phyloP scores from a whole-genome alignment of 2,888 invertebrate genomes.

The Orchestes rusci region DNA sequence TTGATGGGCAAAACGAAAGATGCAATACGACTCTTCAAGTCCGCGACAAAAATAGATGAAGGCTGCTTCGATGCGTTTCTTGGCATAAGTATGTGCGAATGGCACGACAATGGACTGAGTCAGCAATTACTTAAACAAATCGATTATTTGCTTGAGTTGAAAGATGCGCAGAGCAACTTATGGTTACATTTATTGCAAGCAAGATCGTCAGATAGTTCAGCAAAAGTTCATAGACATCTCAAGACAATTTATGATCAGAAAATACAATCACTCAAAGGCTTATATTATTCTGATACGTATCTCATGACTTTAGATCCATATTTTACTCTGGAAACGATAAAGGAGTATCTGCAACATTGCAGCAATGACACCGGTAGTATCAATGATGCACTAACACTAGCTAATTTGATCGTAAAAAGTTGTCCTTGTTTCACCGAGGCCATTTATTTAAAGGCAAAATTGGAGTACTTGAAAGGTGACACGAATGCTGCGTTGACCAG shows the following conservation, averaged over 20 bases:
- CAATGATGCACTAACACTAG: conserved; percentile 38
- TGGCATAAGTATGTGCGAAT: conserved; percentile 78
- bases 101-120: conserved; percentile 61
- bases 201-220: conserved; percentile 51
- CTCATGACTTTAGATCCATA: conserved; percentile 75
- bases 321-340: conserved; percentile 71
- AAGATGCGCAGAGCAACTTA: conserved; percentile 60
- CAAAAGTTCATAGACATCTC: conserved; percentile 52
- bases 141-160: conserved; percentile 75
- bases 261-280: conserved; percentile 46
- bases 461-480: conserved; percentile 76
- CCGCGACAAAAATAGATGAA: conserved; percentile 77
- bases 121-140: conserved; percentile 79
- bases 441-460: conserved; percentile 65
- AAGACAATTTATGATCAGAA: conserved; percentile 56
- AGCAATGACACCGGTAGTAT: conserved; percentile 45
- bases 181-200: conserved; percentile 63
- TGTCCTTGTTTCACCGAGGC: conserved; percentile 74
- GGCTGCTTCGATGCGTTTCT: conserved; percentile 71
- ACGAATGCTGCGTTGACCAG: conserved; percentile 61
- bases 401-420: conserved; percentile 66
- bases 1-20: conserved; percentile 69
- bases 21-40: conserved; percentile 46
- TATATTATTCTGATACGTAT: conserved; percentile 69
- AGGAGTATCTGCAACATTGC: conserved; percentile 63